Base-by-base conservation (phyloP, 2,888 invertebrate species). In the Anoplius nigerrimus region DNA sequence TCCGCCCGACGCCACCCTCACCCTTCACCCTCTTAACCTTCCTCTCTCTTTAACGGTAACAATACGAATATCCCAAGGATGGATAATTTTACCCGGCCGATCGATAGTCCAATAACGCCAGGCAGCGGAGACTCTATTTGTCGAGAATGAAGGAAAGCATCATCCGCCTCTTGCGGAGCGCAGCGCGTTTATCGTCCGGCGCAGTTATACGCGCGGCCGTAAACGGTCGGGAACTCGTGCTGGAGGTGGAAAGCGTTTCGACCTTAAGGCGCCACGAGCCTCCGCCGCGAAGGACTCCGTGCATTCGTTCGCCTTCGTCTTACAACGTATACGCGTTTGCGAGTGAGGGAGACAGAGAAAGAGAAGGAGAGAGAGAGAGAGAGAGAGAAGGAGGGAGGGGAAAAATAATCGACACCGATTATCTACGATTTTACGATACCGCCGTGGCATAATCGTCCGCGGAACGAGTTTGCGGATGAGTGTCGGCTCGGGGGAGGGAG, bases 11-110 rank as follows among this genome's bases (percentile, higher is more conserved):
- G 42, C 6, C 42, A 13, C 6, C 46, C n/a, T 13, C 52, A 20
- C 15, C 3, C 18, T 18, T 46, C 46, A 3, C 34, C 8, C 34
- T 1, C 34, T n/a, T n/a, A 34, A 11, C 34, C 34, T 34, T 11
- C 34, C 34, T 34, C 48, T 16, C 15, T 16, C 20, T 16, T 2
- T 4, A 20, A 53, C 21, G 2, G 42, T 13, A 34, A 57, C 42
- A 45, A 51, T 43, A 45, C 53, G 45, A 24, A 64, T 48, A 48
- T 34, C 45, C 52, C 6, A 13, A 27, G 27, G 43, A 52, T 18
- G 62, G 63, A 68, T 68, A 68, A 68, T 68, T 68, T 68, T 68
- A 68, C 56, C 59, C 59, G 13, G 42, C 21, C 24, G 58, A 63
- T 68, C 68, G 68, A 68, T 68, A 55, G 48, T 48, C 27, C 22